Evolutionary conservation across 1,140 invertebrate species (phyloP).

Genomic region (Pentalonia nigronervosa): DNA sequence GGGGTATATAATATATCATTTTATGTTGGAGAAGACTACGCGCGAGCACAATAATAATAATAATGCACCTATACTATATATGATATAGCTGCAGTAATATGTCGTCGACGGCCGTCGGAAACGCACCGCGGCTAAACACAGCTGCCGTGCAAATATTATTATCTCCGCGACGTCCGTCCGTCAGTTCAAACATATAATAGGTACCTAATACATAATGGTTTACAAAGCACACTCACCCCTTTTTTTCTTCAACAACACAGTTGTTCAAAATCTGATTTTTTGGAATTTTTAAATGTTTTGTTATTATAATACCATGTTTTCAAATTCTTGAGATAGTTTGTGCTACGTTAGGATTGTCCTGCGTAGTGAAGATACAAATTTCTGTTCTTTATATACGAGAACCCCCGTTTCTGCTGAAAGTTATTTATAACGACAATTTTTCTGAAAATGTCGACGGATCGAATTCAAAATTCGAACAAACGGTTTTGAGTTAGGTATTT

Average conservation of each 20-base stretch:
- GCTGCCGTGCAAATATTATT: constrained; percentile 36
- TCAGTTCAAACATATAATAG: background rate
- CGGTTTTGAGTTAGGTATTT: too few relatives aligned
- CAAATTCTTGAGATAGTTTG: background rate
- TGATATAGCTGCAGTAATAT: background rate
- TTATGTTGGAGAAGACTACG: background rate
- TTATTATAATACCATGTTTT: background rate
- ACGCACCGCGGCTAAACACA: background rate
- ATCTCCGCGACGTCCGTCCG: background rate
- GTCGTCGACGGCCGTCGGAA: background rate
- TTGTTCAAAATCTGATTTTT: background rate
- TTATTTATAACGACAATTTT: too few relatives aligned
- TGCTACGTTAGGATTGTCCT: background rate
- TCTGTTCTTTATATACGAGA: background rate
- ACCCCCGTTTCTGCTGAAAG: background rate
- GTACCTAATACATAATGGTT: background rate
- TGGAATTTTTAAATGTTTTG: background rate
- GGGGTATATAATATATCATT: background rate
- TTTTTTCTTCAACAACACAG: background rate
- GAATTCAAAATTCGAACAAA: too few relatives aligned
- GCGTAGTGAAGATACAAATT: background rate
- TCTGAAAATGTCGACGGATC: too few relatives aligned
- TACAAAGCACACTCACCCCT: background rate
- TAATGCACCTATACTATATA: background rate
- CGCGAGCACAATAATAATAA: background rate